Base-by-base conservation (phyloP, 2,113 vertebrate genomes). In the Oryzias woworae region DNA sequence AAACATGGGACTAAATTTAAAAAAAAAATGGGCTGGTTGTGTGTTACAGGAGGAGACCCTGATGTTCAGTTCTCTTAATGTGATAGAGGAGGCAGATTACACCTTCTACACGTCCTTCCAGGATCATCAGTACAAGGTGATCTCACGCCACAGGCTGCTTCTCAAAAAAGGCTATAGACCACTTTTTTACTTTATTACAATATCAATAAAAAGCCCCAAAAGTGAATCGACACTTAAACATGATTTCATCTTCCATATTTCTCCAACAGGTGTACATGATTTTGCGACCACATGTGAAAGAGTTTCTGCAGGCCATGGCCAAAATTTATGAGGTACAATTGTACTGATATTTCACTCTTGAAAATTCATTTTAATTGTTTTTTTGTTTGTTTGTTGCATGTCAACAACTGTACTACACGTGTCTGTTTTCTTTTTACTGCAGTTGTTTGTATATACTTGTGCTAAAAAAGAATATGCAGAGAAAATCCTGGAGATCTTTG, bases 381-480 rank as follows among this genome's bases (percentile, higher is more conserved):
- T 20, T 20, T 20, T 20, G 20, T 20, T 20, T 3, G 8, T 8
- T 7, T 18, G 2, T 22, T 16, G 18, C 4, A 14, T 7, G 10
- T 12, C 16, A 17, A 26, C 2, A 3, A 6, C 18, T 7, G 14
- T 8, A 18, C 12, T 20, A 17, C 53, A 47, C 42, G 23, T 42
- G 53, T 53, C 63, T 13, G 8, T 62, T 23, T 24, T 15, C 23
- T 14, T 14, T 85, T 86, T 10, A 10, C 36, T 36, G 36, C 84
- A 92, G 94, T 90, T 95, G 76, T 90, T 94, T 71, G 52, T 95
- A 84, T 95, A 93, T 75, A 94, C 94, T 0, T 93, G 93, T 0
- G 91, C 90, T 0, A 95, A 94, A 86, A 91, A 84, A 68, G 91
- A 91, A 49, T 95, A 94, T 0, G 91, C 92, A 0, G 89, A 93